Conservation (phyloP, 2,113 vertebrate species). For the Atlantisia rogersi region DNA sequence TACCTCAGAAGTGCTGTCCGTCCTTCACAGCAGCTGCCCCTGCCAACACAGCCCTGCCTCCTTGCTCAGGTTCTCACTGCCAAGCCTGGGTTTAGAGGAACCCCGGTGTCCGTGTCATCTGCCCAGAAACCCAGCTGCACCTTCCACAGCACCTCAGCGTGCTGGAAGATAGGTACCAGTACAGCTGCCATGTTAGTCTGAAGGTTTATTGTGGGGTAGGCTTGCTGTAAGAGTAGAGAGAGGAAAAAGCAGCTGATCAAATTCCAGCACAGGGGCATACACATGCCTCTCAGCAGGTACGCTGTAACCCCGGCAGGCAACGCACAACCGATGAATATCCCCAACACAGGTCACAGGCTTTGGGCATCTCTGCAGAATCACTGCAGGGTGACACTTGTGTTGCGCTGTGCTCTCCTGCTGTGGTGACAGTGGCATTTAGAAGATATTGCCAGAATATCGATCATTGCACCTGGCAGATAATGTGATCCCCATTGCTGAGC, state of each 20-base stretch:
- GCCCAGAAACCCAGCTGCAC: not conserved
- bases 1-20: not conserved
- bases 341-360: not conserved
- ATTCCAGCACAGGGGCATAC: not conserved
- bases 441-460: not conserved
- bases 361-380: not conserved
- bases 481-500: not conserved
- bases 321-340: not conserved
- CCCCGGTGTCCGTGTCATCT: too few relatives aligned
- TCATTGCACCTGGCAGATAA: accelerated
- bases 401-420: not conserved
- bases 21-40: accelerated
- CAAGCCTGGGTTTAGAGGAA: not conserved
- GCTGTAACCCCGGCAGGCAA: not conserved
- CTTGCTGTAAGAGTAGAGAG: conserved; percentile 67
- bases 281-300: not conserved
- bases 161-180: conserved; percentile 67
- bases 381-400: not conserved
- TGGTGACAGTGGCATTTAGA: accelerated
- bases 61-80: not conserved
- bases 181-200: conserved; percentile 41
- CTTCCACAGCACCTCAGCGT: not conserved
- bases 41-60: not conserved
- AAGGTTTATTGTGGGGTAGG: conserved; percentile 72
- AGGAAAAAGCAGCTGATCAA: conserved; percentile 53